Conservation (phyloP, 2,797 vertebrate genomes). For the Lemur catta region DNA sequence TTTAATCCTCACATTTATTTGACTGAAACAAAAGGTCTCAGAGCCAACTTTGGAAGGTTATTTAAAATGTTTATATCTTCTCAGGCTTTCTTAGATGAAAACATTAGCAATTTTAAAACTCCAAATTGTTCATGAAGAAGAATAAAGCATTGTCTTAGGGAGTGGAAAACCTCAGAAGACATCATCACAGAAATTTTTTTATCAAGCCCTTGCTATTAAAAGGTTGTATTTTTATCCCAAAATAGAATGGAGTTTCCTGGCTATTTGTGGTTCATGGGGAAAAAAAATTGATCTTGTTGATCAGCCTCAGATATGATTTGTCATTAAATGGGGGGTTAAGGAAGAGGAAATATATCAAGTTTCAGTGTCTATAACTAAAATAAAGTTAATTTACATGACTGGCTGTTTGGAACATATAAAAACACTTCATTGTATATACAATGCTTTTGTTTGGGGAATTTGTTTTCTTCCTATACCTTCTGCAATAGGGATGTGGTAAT, state of each 20-base stretch:
- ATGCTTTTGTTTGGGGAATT: constrained; percentile 13
- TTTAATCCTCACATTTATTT: not conserved
- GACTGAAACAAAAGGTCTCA: not conserved
- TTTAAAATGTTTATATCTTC: not conserved
- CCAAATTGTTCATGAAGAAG: not conserved
- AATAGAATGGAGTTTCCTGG: not conserved
- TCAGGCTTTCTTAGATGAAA: not conserved
- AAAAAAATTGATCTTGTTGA: not conserved
- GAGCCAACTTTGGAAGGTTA: not conserved
- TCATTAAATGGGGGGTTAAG: not conserved
- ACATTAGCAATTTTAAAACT: not conserved
- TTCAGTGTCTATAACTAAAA: constrained; percentile 5
- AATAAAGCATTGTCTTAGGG: not conserved
- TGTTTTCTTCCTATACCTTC: not conserved
- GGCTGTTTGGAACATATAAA: not conserved
- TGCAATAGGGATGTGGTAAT: not conserved
- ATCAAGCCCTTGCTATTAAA: not conserved
- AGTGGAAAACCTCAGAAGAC: not conserved
- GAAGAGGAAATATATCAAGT: not conserved
- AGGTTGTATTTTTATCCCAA: not conserved
- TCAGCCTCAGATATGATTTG: not conserved
- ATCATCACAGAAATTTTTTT: not conserved
- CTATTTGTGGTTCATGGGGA: not conserved
- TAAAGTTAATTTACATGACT: constrained; percentile 1
- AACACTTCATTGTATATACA: not conserved